phyloP scores from a whole-genome alignment of 1,140 invertebrate genomes.

The Aphaenogaster floridana region DNA sequence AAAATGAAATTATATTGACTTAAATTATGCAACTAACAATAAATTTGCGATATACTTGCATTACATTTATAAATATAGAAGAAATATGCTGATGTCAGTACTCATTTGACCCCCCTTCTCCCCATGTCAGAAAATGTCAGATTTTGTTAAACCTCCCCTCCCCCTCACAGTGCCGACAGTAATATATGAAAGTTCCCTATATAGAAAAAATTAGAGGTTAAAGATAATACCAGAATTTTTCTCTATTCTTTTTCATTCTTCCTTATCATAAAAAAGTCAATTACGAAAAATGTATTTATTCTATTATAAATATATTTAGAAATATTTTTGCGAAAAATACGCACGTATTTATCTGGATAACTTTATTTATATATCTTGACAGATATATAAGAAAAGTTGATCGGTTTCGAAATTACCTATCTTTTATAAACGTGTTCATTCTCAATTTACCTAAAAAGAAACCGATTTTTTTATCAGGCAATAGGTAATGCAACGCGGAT shows the following conservation, averaged over 20 bases:
- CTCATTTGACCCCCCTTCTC: too few species aligned
- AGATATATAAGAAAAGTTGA: neutral
- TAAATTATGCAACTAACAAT: too few species aligned
- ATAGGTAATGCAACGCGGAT: conserved; percentile 25
- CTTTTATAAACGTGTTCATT: neutral
- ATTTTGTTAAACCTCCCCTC: too few species aligned
- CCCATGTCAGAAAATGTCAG: too few species aligned
- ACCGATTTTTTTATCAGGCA: neutral
- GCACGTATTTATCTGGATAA: neutral
- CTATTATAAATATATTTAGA: neutral
- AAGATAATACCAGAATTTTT: neutral
- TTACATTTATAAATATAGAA: too few species aligned
- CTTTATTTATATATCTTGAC: neutral
- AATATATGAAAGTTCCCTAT: neutral
- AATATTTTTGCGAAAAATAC: neutral
- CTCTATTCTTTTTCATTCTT: neutral
- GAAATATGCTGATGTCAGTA: too few species aligned
- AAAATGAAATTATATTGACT: too few species aligned
- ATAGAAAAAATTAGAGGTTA: neutral
- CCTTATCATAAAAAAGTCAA: neutral
- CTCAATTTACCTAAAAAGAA: neutral
- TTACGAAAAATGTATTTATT: neutral
- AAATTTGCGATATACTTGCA: too few species aligned
- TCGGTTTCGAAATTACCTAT: neutral
- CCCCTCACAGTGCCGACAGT: too few species aligned